Percentiles rank a stretch among this genome's conserved stretches.
Conservation (phyloP, 64 coral and sea anemone species). For the Stylophora pistillata region DNA sequence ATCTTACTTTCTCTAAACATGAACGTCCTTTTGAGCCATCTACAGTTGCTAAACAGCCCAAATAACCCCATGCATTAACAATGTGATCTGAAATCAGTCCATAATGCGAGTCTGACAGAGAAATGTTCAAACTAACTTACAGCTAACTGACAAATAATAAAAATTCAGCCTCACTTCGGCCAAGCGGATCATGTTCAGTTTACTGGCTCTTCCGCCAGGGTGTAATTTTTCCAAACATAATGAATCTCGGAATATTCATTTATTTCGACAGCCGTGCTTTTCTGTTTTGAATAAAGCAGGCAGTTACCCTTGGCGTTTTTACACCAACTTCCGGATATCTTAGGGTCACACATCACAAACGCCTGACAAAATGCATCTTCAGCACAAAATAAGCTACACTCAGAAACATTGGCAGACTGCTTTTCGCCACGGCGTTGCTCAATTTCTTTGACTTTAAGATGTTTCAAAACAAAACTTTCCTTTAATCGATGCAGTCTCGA, state of each 20-base stretch:
- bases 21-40: too few relatives aligned
- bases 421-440: not conserved
- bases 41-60: too few relatives aligned
- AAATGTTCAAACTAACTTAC: too few relatives aligned
- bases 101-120: too few relatives aligned
- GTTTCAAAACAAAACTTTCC: constrained; percentile 4
- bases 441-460: constrained; percentile 3
- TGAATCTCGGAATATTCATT: constrained; percentile 10
- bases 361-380: constrained; percentile 36
- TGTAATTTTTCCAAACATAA: constrained; percentile 42
- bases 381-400: not conserved
- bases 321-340: constrained; percentile 22
- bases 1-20: too few relatives aligned
- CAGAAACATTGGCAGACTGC: not conserved
- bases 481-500: constrained; percentile 35
- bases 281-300: constrained; percentile 36
- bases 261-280: constrained; percentile 1
- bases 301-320: constrained; percentile 13
- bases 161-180: too few relatives aligned
- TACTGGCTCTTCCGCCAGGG: not conserved
- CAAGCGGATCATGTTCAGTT: too few relatives aligned
- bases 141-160: too few relatives aligned
- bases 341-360: constrained; percentile 9
- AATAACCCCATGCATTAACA: too few relatives aligned
- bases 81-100: too few relatives aligned